Conservation (phyloP, 2,888 invertebrate species). For the Sisyra nigra region DNA sequence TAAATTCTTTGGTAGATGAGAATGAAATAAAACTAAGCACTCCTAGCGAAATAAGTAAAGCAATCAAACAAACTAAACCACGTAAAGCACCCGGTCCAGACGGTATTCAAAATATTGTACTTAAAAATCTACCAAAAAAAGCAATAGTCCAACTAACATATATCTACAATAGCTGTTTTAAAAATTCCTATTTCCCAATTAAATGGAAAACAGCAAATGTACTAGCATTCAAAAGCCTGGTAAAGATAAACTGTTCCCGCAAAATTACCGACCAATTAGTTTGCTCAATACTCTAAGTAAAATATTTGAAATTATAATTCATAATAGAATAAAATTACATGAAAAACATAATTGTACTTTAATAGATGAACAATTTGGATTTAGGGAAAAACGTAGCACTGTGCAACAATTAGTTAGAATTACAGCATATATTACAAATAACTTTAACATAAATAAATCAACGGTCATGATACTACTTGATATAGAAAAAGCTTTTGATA, state of each 20-base stretch:
- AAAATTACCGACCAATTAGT: slow-evolving; percentile 1
- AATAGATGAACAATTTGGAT: slow-evolving; percentile 1
- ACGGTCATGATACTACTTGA: too few species aligned
- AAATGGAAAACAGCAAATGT: neutral
- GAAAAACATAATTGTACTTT: neutral
- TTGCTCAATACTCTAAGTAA: neutral
- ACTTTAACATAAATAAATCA: too few species aligned
- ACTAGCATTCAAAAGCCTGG: neutral
- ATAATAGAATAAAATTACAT: neutral
- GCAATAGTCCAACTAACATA: neutral
- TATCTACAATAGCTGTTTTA: neutral
- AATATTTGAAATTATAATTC: neutral
- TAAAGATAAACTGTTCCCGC: neutral
- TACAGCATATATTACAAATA: neutral
- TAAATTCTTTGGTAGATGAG: neutral
- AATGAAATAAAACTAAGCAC: neutral
- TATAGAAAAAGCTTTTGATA: too few species aligned
- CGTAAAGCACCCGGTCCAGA: neutral
- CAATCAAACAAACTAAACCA: neutral
- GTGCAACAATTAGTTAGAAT: neutral
- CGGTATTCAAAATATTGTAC: neutral
- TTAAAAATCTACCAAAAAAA: slow-evolving; percentile 1
- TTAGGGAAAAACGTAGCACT: neutral
- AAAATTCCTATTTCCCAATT: neutral
- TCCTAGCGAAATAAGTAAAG: neutral